Base-by-base conservation (phyloP, 2,113 vertebrate genomes). In the Odontophorus gujanensis region DNA sequence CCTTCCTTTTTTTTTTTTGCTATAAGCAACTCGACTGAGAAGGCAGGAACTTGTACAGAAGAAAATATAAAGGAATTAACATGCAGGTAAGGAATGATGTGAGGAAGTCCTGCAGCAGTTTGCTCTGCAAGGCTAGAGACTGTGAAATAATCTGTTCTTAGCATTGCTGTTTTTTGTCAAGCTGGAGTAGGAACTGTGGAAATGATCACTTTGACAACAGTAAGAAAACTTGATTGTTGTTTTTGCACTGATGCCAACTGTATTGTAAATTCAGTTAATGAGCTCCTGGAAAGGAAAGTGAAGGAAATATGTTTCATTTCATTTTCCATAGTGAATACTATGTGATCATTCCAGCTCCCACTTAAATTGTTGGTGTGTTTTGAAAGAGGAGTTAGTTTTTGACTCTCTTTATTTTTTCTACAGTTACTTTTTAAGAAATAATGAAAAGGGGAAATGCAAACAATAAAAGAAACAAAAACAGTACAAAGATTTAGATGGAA, bases 11-110 rank as follows among this genome's bases (percentile, higher is more conserved):
- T n/a, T n/a, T n/a, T n/a, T n/a, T 74, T 90, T 87, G 62, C 42
- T 89, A 68, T 53, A 80, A 94, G 84, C 51, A 90, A 32, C 93
- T 94, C 89, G 65, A 80, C 92, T 92, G 94, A 93, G 74, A 82
- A 90, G 85, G 89, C 0, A 75, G 36, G 57, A 93, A 74, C 43
- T 43, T 50, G 86, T n/a, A 40, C 76, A 92, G 78, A 95, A 90
- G 20, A 28, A 51, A 89, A 85, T 50, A 53, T 68, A 77, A 91
- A 91, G 61, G 82, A 92, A 92, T 72, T 82, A 92, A 87, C 6
- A 5, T 90, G 61, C 63, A 87, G 77, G 73, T 75, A 95, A 87
- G 21, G 48, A 93, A 75, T 92, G 79, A 15, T 15, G 42, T 16
- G 71, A 92, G 42, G 51, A 25, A 59, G 32, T 47, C 9, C 61